Conservation (phyloP, 2,888 invertebrate species). For the Spatulosminthurus flaviceps region DNA sequence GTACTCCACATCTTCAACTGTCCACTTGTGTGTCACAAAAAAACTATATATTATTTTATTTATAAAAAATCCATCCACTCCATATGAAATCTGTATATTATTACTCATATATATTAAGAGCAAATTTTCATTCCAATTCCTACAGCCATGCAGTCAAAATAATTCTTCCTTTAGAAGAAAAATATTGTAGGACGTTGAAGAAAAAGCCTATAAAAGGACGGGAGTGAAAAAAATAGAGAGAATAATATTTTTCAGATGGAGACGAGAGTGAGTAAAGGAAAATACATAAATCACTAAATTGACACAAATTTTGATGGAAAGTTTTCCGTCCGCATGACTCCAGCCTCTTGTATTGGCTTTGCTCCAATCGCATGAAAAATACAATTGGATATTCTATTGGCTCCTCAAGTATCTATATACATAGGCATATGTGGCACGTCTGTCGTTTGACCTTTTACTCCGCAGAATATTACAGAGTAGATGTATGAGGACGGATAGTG, state of each 20-base stretch:
- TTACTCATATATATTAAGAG: no score
- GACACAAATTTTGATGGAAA: conserved; percentile 51
- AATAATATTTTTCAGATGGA: background rate
- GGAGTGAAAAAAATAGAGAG: background rate
- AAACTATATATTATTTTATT: background rate
- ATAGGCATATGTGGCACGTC: no score
- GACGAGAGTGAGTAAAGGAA: background rate
- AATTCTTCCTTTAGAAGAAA: no score
- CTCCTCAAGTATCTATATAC: no score
- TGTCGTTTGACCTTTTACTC: conserved; percentile 28
- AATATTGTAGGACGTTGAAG: no score
- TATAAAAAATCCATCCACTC: background rate
- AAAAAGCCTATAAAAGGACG: background rate
- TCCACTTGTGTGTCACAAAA: conserved; percentile 5
- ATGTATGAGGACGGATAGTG: no score
- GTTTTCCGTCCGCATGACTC: conserved; percentile 22
- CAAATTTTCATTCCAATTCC: no score
- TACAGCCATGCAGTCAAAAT: no score
- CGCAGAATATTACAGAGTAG: conserved; percentile 19
- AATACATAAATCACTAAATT: conserved; percentile 48
- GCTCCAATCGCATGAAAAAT: no score
- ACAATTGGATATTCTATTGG: no score
- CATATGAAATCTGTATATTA: background rate
- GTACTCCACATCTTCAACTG: background rate
- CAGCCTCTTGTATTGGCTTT: background rate